Conservation (phyloP, 2,888 invertebrate species). For the Torymus auratus region DNA sequence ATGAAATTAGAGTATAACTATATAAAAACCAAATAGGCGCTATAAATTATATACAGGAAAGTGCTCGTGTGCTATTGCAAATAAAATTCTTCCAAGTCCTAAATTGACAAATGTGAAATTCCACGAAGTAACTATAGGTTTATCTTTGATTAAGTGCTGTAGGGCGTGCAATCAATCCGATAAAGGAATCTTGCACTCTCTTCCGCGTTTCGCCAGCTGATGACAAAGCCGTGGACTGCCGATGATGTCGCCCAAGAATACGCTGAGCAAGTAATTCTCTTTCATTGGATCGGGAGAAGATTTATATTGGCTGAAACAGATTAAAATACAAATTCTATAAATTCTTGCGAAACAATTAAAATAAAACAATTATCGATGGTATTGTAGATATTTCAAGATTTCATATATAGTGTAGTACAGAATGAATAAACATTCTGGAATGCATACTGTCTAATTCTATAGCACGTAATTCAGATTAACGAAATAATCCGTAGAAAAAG, state of each 20-base stretch:
- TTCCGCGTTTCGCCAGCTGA: slow-evolving; percentile 85
- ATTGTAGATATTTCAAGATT: too few relatives aligned
- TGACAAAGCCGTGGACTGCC: slow-evolving; percentile 88
- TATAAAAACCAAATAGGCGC: slow-evolving; percentile 14
- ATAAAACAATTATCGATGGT: too few relatives aligned
- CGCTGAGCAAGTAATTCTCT: slow-evolving; percentile 90
- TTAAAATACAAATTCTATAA: slow-evolving; percentile 12
- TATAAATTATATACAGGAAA: not conserved
- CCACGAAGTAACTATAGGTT: slow-evolving; percentile 30
- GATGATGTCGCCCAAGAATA: slow-evolving; percentile 91
- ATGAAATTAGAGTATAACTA: too few relatives aligned
- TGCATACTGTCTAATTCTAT: too few relatives aligned
- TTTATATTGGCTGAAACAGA: slow-evolving; percentile 84
- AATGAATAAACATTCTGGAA: too few relatives aligned
- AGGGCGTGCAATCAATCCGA: slow-evolving; percentile 50
- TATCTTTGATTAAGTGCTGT: slow-evolving; percentile 42
- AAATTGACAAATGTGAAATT: slow-evolving; percentile 35
- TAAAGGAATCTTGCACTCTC: slow-evolving; percentile 74
- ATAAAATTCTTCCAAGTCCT: slow-evolving; percentile 3
- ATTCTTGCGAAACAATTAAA: not conserved
- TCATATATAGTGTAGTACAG: too few relatives aligned
- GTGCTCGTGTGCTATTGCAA: not conserved
- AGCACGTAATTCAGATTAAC: too few relatives aligned
- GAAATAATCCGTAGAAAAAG: too few relatives aligned
- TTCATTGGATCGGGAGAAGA: slow-evolving; percentile 82